phyloP scores from a whole-genome alignment of 2,113 vertebrate species.

The Eretmodus cyanostictus region DNA sequence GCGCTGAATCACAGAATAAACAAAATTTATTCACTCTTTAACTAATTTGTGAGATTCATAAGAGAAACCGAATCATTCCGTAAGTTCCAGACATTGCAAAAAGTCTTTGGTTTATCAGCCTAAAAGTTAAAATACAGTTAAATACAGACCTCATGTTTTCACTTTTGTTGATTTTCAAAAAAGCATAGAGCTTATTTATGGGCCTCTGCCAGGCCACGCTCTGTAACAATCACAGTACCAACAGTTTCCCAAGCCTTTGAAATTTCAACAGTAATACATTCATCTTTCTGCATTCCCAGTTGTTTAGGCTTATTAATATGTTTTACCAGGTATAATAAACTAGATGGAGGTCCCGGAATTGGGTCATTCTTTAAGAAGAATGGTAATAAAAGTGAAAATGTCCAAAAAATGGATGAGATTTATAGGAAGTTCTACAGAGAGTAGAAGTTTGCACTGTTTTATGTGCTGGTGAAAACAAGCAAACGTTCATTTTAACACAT shows the following conservation, averaged over 20 bases:
- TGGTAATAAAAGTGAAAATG: neutral
- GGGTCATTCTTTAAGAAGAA: conserved; percentile 12
- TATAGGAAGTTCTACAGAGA: neutral
- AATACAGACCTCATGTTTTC: neutral
- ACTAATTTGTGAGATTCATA: neutral
- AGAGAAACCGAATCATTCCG: fast-evolving
- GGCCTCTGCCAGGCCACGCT: neutral
- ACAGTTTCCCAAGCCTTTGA: neutral
- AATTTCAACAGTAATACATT: neutral
- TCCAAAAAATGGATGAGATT: neutral
- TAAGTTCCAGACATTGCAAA: neutral
- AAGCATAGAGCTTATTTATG: conserved; percentile 13
- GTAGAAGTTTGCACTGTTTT: neutral
- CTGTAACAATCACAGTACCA: conserved; percentile 8
- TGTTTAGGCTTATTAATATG: conserved; percentile 35
- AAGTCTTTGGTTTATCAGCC: neutral
- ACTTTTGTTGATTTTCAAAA: conserved; percentile 4
- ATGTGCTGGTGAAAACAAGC: neutral
- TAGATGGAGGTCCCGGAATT: conserved; percentile 9
- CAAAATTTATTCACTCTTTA: neutral
- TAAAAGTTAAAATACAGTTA: neutral
- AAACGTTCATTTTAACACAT: neutral
- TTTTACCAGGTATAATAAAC: conserved; percentile 30
- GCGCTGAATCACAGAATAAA: neutral
- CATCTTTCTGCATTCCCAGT: neutral